Evolutionary conservation across 1,140 invertebrate species (phyloP).

Genomic region (Brachionus rubens): DNA sequence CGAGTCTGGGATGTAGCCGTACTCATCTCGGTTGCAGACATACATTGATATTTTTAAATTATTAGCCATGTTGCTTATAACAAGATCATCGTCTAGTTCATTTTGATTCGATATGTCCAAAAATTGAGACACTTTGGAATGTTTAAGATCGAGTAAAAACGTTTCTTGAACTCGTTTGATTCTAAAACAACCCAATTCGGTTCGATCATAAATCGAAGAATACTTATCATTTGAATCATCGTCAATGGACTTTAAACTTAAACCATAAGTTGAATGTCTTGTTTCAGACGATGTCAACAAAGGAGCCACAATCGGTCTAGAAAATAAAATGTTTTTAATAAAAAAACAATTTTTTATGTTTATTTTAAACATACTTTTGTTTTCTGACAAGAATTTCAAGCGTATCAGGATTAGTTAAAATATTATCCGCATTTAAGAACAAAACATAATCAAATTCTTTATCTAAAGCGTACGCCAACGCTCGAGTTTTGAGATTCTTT

Average conservation of each 20-base stretch:
- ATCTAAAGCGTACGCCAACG: not conserved
- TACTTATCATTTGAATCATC: not conserved
- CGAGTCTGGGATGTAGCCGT: constrained; percentile 26
- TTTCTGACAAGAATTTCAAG: constrained; percentile 11
- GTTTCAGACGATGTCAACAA: not conserved
- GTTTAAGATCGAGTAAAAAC: not conserved
- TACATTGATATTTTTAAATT: not conserved
- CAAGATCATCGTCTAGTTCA: not conserved
- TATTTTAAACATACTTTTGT: constrained; percentile 5
- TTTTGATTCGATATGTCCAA: not conserved
- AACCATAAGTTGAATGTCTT: constrained; percentile 6
- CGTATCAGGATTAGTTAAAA: not conserved
- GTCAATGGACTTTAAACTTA: not conserved
- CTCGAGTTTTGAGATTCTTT: not conserved
- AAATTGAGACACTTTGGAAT: not conserved
- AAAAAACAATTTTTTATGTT: not conserved
- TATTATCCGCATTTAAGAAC: constrained; percentile 2
- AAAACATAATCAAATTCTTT: constrained; percentile 10
- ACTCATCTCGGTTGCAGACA: constrained; percentile 42
- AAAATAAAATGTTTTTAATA: not conserved
- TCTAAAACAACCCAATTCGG: constrained; percentile 31
- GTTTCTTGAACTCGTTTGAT: not conserved
- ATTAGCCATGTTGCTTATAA: not conserved
- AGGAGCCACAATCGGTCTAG: not conserved
- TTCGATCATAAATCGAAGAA: constrained; percentile 9